Conservation (phyloP, 2,113 vertebrate genomes). For the Xyliphius kryptos region DNA sequence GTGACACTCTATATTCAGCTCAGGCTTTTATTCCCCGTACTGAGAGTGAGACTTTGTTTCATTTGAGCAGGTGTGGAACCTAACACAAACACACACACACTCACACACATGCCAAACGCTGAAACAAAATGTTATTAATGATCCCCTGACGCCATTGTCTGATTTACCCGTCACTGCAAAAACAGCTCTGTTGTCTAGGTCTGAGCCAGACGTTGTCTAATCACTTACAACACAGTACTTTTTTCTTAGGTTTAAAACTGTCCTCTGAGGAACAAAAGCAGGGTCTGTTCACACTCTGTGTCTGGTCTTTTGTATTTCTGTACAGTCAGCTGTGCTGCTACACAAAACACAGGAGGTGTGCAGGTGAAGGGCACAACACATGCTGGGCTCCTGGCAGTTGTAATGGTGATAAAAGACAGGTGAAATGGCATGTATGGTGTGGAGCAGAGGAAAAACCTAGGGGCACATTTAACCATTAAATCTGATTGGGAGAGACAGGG, state of each 20-base stretch:
- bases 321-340: not conserved
- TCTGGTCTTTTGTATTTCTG: no score
- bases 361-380: constrained; percentile 10
- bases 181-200: constrained; percentile 4
- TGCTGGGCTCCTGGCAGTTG: no score
- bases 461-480: constrained; percentile 16
- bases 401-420: constrained; percentile 20
- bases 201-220: constrained; percentile 5
- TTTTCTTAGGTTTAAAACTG: not conserved
- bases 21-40: constrained; percentile 17
- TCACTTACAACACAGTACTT: not conserved
- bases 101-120: no score
- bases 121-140: constrained; percentile 20
- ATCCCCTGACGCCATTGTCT: not conserved
- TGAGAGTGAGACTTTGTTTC: constrained; percentile 8
- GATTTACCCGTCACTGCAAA: constrained; percentile 11
- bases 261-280: not conserved
- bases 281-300: not conserved
- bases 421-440: not conserved
- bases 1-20: constrained; percentile 9
- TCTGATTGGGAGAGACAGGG: not conserved
- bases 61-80: constrained; percentile 1
- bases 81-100: no score
- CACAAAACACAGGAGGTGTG: not conserved
- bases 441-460: not conserved